A percentile compares a stretch with the other conserved stretches of the same genome.
phyloP scores from a whole-genome alignment of 2,113 vertebrate genomes.

The Telmatochromis brichardi region DNA sequence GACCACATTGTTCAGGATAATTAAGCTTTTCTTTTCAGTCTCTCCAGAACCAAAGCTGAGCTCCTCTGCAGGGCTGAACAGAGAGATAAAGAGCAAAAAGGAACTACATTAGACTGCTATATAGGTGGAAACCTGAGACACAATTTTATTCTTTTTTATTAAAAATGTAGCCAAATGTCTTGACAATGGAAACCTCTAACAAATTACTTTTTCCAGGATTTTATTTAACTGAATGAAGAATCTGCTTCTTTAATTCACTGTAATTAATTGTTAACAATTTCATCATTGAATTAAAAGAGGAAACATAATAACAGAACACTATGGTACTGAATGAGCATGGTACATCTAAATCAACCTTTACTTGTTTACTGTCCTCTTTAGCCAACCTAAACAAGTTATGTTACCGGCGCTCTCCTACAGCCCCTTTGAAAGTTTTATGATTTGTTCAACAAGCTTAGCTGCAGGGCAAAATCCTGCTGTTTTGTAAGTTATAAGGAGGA shows the following conservation, averaged over 20 bases:
- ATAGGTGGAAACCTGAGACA: background rate
- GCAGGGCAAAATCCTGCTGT: background rate
- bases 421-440: background rate
- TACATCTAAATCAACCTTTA: background rate
- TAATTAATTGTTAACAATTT: background rate
- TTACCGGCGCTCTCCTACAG: background rate
- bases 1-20: constrained; percentile 88
- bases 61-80: constrained; percentile 89
- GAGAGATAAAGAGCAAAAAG: background rate
- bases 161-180: background rate
- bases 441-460: background rate
- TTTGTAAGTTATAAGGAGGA: background rate
- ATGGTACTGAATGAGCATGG: background rate
- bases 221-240: background rate
- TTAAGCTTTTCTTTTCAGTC: constrained; percentile 88
- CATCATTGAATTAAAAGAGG: background rate
- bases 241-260: background rate
- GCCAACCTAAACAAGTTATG: background rate
- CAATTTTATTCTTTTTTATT: background rate
- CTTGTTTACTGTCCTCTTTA: background rate
- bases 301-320: background rate
- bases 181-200: background rate
- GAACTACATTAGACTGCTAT: background rate
- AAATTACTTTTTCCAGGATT: background rate
- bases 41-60: constrained; percentile 90